Evolutionary conservation across 2,113 vertebrate genomes (phyloP).

Genomic region (Paradoxurus hermaphroditus): DNA sequence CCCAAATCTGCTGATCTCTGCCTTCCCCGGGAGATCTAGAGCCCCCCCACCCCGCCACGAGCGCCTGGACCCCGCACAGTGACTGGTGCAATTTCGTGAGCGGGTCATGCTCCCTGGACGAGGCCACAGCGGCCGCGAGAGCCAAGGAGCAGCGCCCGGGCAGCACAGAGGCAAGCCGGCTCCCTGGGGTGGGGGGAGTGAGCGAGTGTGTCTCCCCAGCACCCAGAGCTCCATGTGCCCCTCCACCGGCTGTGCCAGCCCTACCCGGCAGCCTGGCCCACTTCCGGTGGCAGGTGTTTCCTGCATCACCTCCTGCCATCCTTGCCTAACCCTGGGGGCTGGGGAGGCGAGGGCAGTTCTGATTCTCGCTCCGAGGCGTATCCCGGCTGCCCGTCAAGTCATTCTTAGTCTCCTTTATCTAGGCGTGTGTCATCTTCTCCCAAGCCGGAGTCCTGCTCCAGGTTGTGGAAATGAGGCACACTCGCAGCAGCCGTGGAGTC

Average conservation of each 20-base stretch:
- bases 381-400: too few species aligned
- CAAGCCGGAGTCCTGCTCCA: not conserved
- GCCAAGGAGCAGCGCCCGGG: accelerated
- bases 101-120: accelerated
- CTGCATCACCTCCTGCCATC: not conserved
- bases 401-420: not conserved
- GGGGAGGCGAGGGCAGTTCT: not conserved
- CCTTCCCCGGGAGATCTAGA: not conserved
- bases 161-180: accelerated
- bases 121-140: not conserved
- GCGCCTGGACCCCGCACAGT: accelerated
- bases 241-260: too few species aligned
- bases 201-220: not conserved
- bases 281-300: not conserved
- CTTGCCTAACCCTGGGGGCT: not conserved
- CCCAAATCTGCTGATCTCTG: not conserved
- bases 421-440: not conserved
- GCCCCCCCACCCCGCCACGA: not conserved
- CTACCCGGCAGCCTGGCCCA: accelerated
- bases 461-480: not conserved
- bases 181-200: not conserved
- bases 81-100: accelerated
- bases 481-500: not conserved
- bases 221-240: not conserved
- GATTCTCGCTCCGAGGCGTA: not conserved